phyloP scores from a whole-genome alignment of 2,888 invertebrate species.

The Slavum lentiscoides region DNA sequence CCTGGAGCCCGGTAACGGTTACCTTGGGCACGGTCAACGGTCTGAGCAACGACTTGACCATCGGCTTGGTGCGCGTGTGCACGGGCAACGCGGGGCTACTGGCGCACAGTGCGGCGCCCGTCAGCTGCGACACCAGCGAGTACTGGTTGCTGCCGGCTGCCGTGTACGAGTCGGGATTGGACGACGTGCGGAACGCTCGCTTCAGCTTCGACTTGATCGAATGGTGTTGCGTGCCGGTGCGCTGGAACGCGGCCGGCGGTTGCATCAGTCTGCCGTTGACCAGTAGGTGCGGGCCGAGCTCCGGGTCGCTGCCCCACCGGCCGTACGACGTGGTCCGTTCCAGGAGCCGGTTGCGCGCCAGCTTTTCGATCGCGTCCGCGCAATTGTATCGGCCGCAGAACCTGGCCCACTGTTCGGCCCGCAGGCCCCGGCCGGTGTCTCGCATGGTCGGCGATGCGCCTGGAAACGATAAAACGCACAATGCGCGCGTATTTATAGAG shows the following conservation, averaged over 20 bases:
- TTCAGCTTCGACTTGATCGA: constrained; percentile 64
- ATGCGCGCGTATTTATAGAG: background rate
- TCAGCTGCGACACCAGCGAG: constrained; percentile 63
- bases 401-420: constrained; percentile 76
- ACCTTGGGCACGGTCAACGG: constrained; percentile 66
- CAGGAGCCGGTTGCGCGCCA: constrained; percentile 65
- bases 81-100: constrained; percentile 67
- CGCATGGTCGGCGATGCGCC: constrained; percentile 72
- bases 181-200: constrained; percentile 66
- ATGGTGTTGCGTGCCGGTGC: constrained; percentile 43
- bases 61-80: constrained; percentile 63
- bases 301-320: constrained; percentile 68
- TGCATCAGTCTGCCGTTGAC: constrained; percentile 56
- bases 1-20: constrained; percentile 59
- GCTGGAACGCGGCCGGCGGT: constrained; percentile 57
- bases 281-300: constrained; percentile 59
- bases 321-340: constrained; percentile 65
- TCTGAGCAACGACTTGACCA: constrained; percentile 65
- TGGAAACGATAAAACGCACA: constrained; percentile 58
- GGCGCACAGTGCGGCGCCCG: constrained; percentile 67
- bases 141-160: constrained; percentile 58
- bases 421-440: constrained; percentile 70
- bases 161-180: constrained; percentile 60
- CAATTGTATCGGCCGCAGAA: constrained; percentile 73
- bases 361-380: constrained; percentile 73